Evolutionary conservation across 2,113 vertebrate genomes (phyloP).

Genomic region (Antechinus flavipes): DNA sequence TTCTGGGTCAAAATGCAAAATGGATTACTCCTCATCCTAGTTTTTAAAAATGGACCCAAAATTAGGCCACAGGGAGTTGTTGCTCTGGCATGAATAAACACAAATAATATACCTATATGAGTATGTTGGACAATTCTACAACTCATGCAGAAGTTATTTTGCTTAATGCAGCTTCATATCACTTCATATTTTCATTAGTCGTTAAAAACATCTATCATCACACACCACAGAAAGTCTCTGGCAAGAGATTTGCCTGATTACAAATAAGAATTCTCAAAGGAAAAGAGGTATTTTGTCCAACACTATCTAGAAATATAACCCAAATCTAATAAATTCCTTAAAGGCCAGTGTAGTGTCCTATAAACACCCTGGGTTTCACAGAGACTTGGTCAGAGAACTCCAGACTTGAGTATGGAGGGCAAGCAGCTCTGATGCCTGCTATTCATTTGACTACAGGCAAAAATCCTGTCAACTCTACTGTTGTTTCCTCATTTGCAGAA

Average conservation of each 20-base stretch:
- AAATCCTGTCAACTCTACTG: not conserved
- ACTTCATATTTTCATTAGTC: slow-evolving; percentile 2
- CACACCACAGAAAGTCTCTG: not conserved
- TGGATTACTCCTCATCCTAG: not conserved
- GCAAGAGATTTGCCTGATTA: not conserved
- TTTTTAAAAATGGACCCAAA: not conserved
- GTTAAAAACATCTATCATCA: not conserved
- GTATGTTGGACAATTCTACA: not conserved
- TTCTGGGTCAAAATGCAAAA: not conserved
- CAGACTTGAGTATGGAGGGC: not conserved
- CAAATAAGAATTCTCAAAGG: slow-evolving; percentile 30
- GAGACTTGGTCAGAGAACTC: not conserved
- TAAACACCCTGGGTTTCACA: not conserved
- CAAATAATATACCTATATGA: not conserved
- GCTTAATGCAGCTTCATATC: slow-evolving; percentile 10
- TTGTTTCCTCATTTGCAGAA: not conserved
- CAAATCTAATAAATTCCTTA: not conserved
- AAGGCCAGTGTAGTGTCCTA: not conserved
- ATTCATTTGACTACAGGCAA: not conserved
- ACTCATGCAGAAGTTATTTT: not conserved
- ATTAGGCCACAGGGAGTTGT: not conserved
- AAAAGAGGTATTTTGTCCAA: not conserved
- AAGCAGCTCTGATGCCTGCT: not conserved
- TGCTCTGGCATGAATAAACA: not conserved
- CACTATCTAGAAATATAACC: not conserved